Evolutionary conservation across 2,888 invertebrate species (phyloP), one percentile per base, ranked within the genome.

Genomic region (Crocallis elinguaria): DNA sequence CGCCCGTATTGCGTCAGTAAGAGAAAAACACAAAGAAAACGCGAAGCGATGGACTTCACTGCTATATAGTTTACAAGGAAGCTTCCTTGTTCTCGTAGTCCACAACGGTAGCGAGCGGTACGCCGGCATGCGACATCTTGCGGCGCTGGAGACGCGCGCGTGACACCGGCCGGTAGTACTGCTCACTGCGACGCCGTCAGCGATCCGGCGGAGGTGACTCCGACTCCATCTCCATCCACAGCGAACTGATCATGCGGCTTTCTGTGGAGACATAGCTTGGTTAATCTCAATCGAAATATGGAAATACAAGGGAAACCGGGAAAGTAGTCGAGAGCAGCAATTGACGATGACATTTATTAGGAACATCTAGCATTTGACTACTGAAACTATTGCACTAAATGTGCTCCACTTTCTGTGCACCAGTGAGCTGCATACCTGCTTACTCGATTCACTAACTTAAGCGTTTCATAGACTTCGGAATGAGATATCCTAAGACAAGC

Each of bases 131-230:
- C 60, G 90, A 90, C 84, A 89, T 82, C 75, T 91, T 91, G 79
- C 90, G 87, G 38, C 88, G 85, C 66, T 89, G 88, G 36, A 75
- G 67, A 48, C 90, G 88, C 60, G 85, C 86, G 74, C 90, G 87
- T 5, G 84, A 77, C 49, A 90, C 84, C 32, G 90, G 90, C 82
- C 90, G 87, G 79, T 91, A 86, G 79, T 79, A 91, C 87, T 91
- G 90, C 90, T 91, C 90, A 87, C 89, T 89, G 59, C 90, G 84
- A 69, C 90, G 89, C 52, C 90, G 90, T 90, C 90, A 90, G 88
- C 90, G 90, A 57, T 90, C 90, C 69, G 89, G 90, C 11, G 66
- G 72, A 1, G 84, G 86, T n/a, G 73, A 67, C 44, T 84, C 84
- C 23, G 88, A 78, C 77, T 90, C 90, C 60, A 88, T 68, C 71